phyloP scores from a whole-genome alignment of 2,888 invertebrate species.

The Mythimna albipuncta region DNA sequence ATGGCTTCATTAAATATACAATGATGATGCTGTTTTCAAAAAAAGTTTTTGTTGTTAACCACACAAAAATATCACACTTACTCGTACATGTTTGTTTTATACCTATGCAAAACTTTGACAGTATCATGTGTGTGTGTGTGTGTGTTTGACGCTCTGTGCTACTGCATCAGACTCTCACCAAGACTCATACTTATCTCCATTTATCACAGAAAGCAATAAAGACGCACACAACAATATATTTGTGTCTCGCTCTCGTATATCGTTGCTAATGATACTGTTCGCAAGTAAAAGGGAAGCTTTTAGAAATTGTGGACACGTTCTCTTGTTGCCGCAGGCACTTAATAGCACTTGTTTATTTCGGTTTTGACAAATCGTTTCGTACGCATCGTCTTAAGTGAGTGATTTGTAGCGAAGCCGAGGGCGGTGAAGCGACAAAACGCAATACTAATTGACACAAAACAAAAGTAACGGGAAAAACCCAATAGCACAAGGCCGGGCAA shows the following conservation, averaged over 20 bases:
- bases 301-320: constrained; percentile 75
- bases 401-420: neutral
- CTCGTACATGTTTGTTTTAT: neutral
- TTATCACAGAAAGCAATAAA: constrained; percentile 83
- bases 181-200: constrained; percentile 75
- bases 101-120: neutral
- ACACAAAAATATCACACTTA: no score
- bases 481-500: neutral
- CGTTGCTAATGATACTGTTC: constrained; percentile 80
- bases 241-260: constrained; percentile 74
- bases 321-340: constrained; percentile 62
- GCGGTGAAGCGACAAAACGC: neutral
- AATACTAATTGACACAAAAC: neutral
- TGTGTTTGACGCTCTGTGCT: neutral
- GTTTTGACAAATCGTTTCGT: constrained; percentile 68
- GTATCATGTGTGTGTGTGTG: no score
- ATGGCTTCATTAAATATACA: no score
- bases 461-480: neutral
- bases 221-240: constrained; percentile 77
- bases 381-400: constrained; percentile 4
- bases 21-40: no score
- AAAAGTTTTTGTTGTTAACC: no score
- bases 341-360: constrained; percentile 71
- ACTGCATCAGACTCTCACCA: constrained; percentile 53
- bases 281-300: constrained; percentile 78